Conservation (phyloP, 92 coral and sea anemone genomes). For the Siderastrea siderea region DNA sequence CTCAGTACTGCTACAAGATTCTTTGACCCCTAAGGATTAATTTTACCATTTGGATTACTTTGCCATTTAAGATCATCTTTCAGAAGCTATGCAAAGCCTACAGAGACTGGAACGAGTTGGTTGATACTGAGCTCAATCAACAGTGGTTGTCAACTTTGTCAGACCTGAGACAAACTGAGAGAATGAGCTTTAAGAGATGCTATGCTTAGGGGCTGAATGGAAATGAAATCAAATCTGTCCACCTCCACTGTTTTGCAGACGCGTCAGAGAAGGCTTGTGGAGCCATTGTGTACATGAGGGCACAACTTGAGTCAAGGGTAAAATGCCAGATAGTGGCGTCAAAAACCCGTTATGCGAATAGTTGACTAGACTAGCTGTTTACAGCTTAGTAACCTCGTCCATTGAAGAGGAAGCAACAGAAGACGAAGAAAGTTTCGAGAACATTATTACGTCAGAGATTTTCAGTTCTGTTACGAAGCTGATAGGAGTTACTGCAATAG, state of each 20-base stretch:
- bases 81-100: background rate
- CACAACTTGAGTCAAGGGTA: constrained; percentile 2
- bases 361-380: background rate
- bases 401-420: background rate
- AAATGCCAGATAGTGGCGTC: constrained; percentile 5
- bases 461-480: background rate
- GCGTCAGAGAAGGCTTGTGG: too few species aligned
- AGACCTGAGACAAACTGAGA: constrained; percentile 2
- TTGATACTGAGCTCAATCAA: background rate
- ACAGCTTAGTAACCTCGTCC: too few species aligned
- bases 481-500: background rate
- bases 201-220: background rate
- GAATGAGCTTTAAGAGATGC: constrained; percentile 1
- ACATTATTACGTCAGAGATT: background rate
- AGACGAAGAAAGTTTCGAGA: background rate
- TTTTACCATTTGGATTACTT: background rate
- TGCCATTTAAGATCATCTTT: background rate
- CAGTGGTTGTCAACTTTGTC: background rate
- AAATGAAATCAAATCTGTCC: background rate
- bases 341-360: constrained; percentile 1
- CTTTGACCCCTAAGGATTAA: background rate
- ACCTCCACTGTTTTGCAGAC: too few species aligned
- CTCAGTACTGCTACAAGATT: background rate
- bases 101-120: background rate
- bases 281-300: background rate